These are phyloP conservation scores for Phataginus tetradactyla DNA, from an alignment of 2,797 vertebrate genomes.

Conservation along the genomic window DNA sequence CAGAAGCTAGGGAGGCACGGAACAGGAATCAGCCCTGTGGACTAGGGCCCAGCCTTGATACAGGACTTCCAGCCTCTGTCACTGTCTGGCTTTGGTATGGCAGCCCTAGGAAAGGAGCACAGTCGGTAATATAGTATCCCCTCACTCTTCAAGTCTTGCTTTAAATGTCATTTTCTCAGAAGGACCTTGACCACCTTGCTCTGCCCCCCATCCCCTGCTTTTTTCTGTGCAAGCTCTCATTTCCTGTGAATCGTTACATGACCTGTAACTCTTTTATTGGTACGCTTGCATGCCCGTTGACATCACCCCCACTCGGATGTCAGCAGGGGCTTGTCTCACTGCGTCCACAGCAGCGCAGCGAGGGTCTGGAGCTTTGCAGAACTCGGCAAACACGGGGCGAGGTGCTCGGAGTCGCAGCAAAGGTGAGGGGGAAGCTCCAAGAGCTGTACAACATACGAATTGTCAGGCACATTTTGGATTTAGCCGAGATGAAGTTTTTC, in stretches of 20 bases:
- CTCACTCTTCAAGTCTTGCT: neutral
- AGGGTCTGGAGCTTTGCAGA: fast-evolving
- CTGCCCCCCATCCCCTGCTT: too few species aligned
- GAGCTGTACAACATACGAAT: too few species aligned
- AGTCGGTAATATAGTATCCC: neutral
- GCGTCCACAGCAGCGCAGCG: neutral
- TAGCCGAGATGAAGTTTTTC: neutral
- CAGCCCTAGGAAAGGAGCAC: neutral
- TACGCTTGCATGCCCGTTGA: neutral
- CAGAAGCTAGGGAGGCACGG: neutral
- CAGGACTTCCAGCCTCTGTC: neutral
- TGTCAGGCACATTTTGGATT: neutral
- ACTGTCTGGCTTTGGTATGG: neutral
- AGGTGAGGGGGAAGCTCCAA: neutral
- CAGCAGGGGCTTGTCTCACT: neutral
- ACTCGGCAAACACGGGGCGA: fast-evolving
- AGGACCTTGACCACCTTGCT: neutral
- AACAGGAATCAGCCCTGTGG: neutral
- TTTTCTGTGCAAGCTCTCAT: neutral
- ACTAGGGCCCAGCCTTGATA: neutral
- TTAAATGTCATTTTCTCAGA: neutral
- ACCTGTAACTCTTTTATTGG: neutral
- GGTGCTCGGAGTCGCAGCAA: fast-evolving
- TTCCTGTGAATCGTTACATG: neutral
- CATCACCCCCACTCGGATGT: neutral